A percentile compares a stretch with the other conserved stretches of the same genome.
Evolutionary conservation across 2,888 invertebrate genomes (phyloP).

Genomic region (Xestia sexstrigata): DNA sequence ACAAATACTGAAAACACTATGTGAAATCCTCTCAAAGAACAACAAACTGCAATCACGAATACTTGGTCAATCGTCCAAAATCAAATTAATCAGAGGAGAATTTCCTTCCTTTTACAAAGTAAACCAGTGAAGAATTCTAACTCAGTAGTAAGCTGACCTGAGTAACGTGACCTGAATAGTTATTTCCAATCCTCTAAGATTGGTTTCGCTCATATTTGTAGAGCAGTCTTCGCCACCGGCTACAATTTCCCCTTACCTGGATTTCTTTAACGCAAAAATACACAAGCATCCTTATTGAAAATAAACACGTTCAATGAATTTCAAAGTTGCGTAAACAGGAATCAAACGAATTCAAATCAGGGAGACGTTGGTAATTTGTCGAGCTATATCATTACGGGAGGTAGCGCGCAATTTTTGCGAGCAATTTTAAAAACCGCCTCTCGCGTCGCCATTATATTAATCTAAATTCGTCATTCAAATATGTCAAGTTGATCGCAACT

Average conservation of each 20-base stretch:
- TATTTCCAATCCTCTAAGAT: conserved; percentile 31
- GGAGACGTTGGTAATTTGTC: conserved; percentile 15
- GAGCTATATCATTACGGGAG: neutral
- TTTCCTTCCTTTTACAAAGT: neutral
- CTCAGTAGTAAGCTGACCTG: conserved; percentile 9
- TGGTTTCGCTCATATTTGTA: conserved; percentile 40
- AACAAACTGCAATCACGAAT: conserved; percentile 3
- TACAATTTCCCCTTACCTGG: conserved; percentile 10
- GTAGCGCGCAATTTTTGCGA: too few relatives aligned
- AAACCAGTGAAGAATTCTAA: neutral
- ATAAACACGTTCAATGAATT: conserved; percentile 33
- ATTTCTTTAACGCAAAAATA: conserved; percentile 40
- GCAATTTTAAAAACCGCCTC: neutral
- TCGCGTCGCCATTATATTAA: conserved; percentile 46
- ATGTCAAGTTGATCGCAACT: conserved; percentile 64
- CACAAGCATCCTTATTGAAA: conserved; percentile 27
- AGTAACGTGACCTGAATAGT: conserved; percentile 37
- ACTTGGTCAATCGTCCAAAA: conserved; percentile 5
- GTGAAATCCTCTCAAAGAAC: neutral
- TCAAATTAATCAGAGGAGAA: neutral
- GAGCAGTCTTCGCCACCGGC: conserved; percentile 18
- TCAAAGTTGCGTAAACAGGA: conserved; percentile 34
- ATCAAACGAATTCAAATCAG: conserved; percentile 40
- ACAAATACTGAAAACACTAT: neutral
- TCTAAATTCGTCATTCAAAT: conserved; percentile 68